Percentiles rank a stretch among this genome's conserved stretches.
Conservation (phyloP, 2,888 invertebrate species). For the Steinernema carpocapsae region DNA sequence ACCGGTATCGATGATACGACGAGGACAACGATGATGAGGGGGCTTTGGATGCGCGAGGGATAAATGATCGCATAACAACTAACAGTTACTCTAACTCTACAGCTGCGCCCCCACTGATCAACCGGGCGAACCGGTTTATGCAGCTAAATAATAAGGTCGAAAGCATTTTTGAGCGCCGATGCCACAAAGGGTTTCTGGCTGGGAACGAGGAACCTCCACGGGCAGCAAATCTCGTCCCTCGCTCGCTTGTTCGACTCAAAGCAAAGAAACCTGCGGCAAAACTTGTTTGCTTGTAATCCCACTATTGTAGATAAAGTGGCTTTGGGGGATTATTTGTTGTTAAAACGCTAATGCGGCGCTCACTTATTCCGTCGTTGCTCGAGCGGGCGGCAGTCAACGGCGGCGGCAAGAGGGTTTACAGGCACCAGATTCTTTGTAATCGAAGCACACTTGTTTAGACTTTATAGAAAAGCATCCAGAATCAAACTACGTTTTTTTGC, state of each 20-base stretch:
- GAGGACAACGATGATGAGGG: no score
- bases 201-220: no score
- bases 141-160: slow-evolving; percentile 18
- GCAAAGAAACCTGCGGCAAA: not conserved
- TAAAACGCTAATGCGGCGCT: slow-evolving; percentile 32
- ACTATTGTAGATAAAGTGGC: slow-evolving; percentile 32
- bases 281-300: slow-evolving; percentile 34
- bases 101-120: not conserved
- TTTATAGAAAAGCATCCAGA: not conserved
- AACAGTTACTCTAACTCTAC: slow-evolving; percentile 24
- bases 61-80: slow-evolving; percentile 34
- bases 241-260: no score
- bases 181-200: no score
- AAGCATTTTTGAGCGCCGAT: not conserved
- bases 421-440: not conserved
- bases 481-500: no score
- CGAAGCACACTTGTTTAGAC: not conserved
- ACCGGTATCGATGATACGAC: slow-evolving; percentile 28
- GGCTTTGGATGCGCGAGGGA: slow-evolving; percentile 30
- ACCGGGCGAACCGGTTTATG: slow-evolving; percentile 7
- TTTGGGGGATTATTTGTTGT: slow-evolving; percentile 33
- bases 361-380: slow-evolving; percentile 23
- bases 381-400: not conserved
- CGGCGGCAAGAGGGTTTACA: slow-evolving; percentile 12
- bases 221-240: no score